Base-by-base conservation (phyloP, 2,797 vertebrate species). In the Picus viridis region DNA sequence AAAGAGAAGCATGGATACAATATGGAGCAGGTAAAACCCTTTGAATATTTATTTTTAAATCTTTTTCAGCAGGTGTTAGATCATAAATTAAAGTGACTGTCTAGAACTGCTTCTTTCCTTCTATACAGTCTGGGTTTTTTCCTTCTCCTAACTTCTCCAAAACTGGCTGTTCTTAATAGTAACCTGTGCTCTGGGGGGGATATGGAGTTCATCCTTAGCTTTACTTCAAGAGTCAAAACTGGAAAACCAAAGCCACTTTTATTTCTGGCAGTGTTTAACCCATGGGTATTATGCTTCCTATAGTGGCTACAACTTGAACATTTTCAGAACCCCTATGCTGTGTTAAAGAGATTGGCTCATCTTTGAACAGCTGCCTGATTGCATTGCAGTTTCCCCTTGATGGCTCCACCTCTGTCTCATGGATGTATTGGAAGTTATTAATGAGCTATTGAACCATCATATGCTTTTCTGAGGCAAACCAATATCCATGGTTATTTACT, bases 1-100 rank as follows among this genome's bases (percentile, higher is more conserved):
- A 99, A 99, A 96, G 99, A 99, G 97, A 99, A 99, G 94, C 99
- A 99, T 45, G 99, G 99, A 58, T 99, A 99, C 98, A 99, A 99
- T 96, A 99, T 99, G 98, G 99, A 99, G 54, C 99, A 99, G 99
- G 98, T 99, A 98, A 96, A 65, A 80, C n/a, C 9, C 4, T 75
- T 30, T 57, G 41, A 80, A 73, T 89, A 34, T 53, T 58, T n/a
- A 51, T 45, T 72, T 70, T n/a, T 22, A 74, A 77, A 19, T 41
- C 16, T 22, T 62, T 75, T 78, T 24, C 54, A 62, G 22, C 23
- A 62, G 17, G 10, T 82, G 30, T 67, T 94, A 74, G 71, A 76
- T 26, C 4, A 7, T 32, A 10, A 49, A 49, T 70, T 87, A 6
- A 65, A 67, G 15, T 7, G 7, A 23, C 67, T 86, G 24, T 27